Base-by-base conservation (phyloP, 2,888 invertebrate species). In the Caenorhabditis sp. region DNA sequence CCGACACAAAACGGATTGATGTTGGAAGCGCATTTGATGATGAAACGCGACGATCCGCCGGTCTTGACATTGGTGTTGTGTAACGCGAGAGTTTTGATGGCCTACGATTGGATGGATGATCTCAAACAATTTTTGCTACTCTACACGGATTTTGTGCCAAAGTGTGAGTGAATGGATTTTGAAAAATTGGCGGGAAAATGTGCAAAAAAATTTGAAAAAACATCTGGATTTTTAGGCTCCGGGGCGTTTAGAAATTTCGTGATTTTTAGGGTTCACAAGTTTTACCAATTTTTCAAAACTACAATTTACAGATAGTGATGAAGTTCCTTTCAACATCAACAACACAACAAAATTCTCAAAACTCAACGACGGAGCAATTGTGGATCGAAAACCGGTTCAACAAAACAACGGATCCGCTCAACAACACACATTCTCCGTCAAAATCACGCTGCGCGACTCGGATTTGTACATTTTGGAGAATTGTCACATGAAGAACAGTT, bases 391-490 rank as follows among this genome's bases (percentile, higher is more conserved):
- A n/a, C 24, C 61, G 10, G 14, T 60, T 55, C 63, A 49, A 23
- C 27, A 43, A 12, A 54, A n/a, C n/a, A n/a, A n/a, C n/a, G n/a
- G n/a, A n/a, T n/a, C n/a, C n/a, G n/a, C n/a, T n/a, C n/a, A n/a
- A n/a, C n/a, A 19, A n/a, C 60, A 55, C 49, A 76, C 78, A 1
- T 66, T 80, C 26, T 66, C 64, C 24, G 64, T 80, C 5, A 80
- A 80, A 60, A 73, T 80, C 23, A 80, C 80, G 6, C 54, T 80
- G 37, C 69, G 95, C 0, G 95, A 97, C 89, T 96, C 95, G 3
- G 96, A 99, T 89, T 90, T 97, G 67, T 94, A 97, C 37, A 91
- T 97, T 43, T 93, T 97, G 0, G 97, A 97, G 88, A 93, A 96
- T 88, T 92, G 93, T 0, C 92, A 94, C 0, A 91, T 93, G 19